Evolutionary conservation across 1,140 invertebrate species (phyloP).

Genomic region (Schlechtendalia chinensis): DNA sequence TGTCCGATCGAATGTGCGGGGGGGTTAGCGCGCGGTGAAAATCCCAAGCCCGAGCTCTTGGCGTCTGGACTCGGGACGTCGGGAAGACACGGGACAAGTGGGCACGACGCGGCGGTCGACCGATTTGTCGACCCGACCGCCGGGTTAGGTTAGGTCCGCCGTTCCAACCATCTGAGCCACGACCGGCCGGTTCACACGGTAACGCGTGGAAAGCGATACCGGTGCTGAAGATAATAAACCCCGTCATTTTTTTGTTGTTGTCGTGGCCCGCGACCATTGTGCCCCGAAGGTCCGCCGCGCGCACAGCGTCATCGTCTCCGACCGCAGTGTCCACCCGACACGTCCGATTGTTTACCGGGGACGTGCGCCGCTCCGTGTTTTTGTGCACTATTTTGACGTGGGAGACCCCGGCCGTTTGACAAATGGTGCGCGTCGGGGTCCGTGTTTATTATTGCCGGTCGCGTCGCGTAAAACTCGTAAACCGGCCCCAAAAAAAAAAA

Average conservation of each 20-base stretch:
- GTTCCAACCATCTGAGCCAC: no score
- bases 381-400: constrained; percentile 23
- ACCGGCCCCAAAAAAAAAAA: no score
- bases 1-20: no score
- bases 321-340: not conserved
- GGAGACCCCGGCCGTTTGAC: constrained; percentile 41
- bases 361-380: not conserved
- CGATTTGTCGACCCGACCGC: not conserved
- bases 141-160: no score
- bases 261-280: not conserved
- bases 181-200: constrained; percentile 1
- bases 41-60: no score
- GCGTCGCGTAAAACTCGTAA: not conserved
- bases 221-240: not conserved
- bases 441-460: not conserved
- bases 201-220: not conserved
- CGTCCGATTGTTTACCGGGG: not conserved
- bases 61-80: no score
- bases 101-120: not conserved
- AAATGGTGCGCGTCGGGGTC: constrained; percentile 15
- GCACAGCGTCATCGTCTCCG: not conserved
- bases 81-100: no score
- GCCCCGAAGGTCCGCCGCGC: no score
- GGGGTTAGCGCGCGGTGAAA: no score
- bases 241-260: not conserved